These are phyloP conservation scores for Lutjanus erythropterus DNA, from an alignment of 2,113 vertebrate species.

Conservation along the genomic window DNA sequence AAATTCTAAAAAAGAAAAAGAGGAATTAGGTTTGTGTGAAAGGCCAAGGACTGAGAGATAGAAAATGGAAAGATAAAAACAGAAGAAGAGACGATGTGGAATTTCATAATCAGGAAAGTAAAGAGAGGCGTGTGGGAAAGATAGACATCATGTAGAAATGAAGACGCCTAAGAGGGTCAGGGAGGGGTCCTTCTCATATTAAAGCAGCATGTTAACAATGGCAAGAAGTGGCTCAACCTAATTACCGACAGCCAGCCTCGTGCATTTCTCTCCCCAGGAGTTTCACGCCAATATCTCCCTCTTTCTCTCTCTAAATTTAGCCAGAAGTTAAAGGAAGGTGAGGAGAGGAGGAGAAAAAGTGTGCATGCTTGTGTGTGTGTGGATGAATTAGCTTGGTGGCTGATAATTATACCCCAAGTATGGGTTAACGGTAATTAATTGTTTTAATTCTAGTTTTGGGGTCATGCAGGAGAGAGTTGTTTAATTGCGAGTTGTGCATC, in stretches of 20 bases:
- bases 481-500: conserved; percentile 72
- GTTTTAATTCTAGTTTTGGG: conserved; percentile 80
- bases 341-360: conserved; percentile 38
- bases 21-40: conserved; percentile 67
- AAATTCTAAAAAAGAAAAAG: conserved; percentile 28
- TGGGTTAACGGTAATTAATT: conserved; percentile 83
- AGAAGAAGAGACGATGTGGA: background rate
- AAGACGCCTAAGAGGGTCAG: conserved; percentile 74
- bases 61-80: background rate
- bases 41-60: conserved; percentile 63
- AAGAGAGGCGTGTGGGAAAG: conserved; percentile 5
- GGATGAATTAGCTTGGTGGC: conserved; percentile 53
- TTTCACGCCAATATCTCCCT: conserved; percentile 59
- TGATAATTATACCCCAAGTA: conserved; percentile 80
- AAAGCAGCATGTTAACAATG: conserved; percentile 84
- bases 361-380: background rate
- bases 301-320: conserved; percentile 78
- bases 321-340: conserved; percentile 69
- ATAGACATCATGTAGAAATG: conserved; percentile 62
- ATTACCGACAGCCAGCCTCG: conserved; percentile 75
- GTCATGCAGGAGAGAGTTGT: conserved; percentile 70
- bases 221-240: conserved; percentile 83
- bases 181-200: conserved; percentile 77
- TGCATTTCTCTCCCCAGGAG: conserved; percentile 57
- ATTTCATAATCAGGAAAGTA: background rate